Base-by-base conservation (phyloP, 2,113 vertebrate species). In the Indicator indicator region DNA sequence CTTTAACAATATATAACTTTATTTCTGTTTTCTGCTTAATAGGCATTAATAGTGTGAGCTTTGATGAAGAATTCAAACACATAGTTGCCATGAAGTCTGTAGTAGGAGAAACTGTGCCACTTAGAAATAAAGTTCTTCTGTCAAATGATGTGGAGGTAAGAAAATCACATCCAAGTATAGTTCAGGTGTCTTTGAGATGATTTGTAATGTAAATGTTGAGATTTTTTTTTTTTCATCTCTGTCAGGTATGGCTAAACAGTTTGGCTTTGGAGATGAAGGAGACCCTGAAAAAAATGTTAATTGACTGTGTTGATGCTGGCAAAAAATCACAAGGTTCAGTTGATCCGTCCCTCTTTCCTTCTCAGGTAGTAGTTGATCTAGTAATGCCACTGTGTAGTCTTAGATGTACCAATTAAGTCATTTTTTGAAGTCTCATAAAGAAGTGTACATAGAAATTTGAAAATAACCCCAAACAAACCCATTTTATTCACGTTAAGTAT, bases 11-110 rank as follows among this genome's bases (percentile, higher is more conserved):
- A 20, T 72, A 1, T 64, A 48, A 56, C 7, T 63, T 79, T 12
- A 52, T 75, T 91, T 15, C 89, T 78, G 18, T 63, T 96, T 96
- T 88, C 73, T 68, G 59, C 44, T 69, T 95, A 92, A 78, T 86
- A 99, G 99, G 99, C 62, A 99, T 99, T 97, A 98, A 98, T 97
- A 99, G 98, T 92, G 99, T 99, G 71, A 97, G 96, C 69, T 99
- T 99, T 97, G 99, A 99, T 97, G 97, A 98, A 26, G 98, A 98
- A 59, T 98, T 97, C 94, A 98, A 98, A 94, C 93, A 98, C 95
- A 99, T 99, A 93, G 97, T 98, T 83, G 98, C 99, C 77, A 99
- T 99, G 99, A 99, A 98, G 93, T 99, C 99, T 74, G 97, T 98
- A 93, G 99, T 99, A 88, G 99, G 99, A 80, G 99, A 99, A 97